Percentiles rank a stretch among this genome's conserved stretches.
These are phyloP conservation scores for Brachyhypopomus occidentalis DNA, from an alignment of 2,113 vertebrate genomes.

Conservation along the genomic window DNA sequence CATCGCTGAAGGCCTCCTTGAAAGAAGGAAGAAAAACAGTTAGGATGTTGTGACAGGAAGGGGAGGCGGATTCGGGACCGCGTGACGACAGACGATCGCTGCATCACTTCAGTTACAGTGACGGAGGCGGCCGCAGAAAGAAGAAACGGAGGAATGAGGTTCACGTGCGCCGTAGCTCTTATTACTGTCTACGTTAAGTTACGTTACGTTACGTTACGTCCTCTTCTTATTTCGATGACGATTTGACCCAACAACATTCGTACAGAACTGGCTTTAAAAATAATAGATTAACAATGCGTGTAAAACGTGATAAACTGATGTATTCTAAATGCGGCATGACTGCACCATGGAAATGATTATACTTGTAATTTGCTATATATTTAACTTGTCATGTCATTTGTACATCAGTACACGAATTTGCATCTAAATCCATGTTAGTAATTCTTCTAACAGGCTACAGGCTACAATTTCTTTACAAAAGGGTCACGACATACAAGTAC, in stretches of 20 bases:
- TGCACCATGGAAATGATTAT: too few species aligned
- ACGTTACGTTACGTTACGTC: background rate
- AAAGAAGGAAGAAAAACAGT: constrained; percentile 62
- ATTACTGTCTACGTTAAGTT: background rate
- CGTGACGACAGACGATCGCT: constrained; percentile 63
- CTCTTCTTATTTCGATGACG: background rate
- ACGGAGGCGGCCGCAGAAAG: constrained; percentile 28
- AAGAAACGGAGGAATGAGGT: constrained; percentile 37
- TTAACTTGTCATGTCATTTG: too few species aligned
- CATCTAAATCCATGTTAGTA: too few species aligned
- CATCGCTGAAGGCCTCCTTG: constrained; percentile 57
- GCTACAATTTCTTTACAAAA: background rate
- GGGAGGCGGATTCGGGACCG: constrained; percentile 60
- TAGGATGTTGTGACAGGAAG: constrained; percentile 63
- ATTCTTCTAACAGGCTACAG: too few species aligned
- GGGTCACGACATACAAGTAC: background rate
- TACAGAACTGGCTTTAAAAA: too few species aligned
- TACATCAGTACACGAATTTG: too few species aligned
- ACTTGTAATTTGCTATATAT: too few species aligned
- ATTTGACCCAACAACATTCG: background rate
- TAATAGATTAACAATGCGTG: too few species aligned
- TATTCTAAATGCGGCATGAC: too few species aligned
- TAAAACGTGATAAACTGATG: too few species aligned
- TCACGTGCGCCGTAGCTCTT: background rate
- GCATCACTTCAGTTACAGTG: constrained; percentile 48